Evolutionary conservation across 2,888 invertebrate genomes (phyloP).

Genomic region (Rhamphomyia laevipes): DNA sequence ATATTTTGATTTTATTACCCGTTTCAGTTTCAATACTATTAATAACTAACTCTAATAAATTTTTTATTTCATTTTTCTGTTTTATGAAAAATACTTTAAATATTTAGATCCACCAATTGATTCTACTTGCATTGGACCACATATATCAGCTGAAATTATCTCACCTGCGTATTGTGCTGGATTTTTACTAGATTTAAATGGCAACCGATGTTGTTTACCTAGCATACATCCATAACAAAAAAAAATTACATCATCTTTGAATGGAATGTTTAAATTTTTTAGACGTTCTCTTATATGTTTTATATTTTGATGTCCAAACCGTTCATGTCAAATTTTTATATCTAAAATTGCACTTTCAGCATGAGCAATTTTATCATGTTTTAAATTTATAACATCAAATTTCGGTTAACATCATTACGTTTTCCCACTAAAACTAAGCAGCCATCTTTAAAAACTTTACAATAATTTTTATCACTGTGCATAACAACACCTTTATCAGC

Average conservation of each 20-base stretch:
- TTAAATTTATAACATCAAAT: background rate
- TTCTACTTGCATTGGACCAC: no score
- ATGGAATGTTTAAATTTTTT: no score
- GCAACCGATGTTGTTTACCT: no score
- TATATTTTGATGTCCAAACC: background rate
- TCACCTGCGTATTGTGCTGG: no score
- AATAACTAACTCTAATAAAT: background rate
- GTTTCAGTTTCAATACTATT: background rate
- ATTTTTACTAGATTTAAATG: no score
- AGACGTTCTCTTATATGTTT: no score
- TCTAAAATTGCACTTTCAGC: background rate
- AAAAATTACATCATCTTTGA: no score
- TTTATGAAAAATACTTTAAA: no score
- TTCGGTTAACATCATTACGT: background rate
- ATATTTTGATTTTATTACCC: background rate
- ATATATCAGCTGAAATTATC: no score
- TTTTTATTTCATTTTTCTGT: background rate
- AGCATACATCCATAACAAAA: no score
- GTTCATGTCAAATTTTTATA: background rate
- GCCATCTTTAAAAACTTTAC: background rate
- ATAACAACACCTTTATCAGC: background rate
- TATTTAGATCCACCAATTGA: no score
- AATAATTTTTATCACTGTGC: background rate
- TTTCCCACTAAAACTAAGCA: background rate
- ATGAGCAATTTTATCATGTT: background rate